Evolutionary conservation across 2,888 invertebrate species (phyloP), one percentile per base, ranked within the genome.

Genomic region (Cheilosia scutellata): DNA sequence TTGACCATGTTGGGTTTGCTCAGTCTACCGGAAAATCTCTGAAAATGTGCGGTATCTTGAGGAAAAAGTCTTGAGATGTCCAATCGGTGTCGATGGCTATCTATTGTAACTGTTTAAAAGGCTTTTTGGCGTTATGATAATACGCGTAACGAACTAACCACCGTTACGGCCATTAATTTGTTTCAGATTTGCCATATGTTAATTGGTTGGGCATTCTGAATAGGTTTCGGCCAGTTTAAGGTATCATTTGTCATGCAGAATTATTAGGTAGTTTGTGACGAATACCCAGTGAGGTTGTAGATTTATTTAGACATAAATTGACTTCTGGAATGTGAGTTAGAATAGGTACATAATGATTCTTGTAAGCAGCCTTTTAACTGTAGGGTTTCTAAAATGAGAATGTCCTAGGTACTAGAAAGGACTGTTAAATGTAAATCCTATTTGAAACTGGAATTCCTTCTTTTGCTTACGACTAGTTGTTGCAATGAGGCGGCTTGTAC

Each of bases 11-110:
- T 62, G 40, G 42, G 5, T 76, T 78, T 75, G 75, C n/a, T 44
- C 62, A 86, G 66, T 86, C 80, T 75, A 42, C n/a, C 65, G 84
- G 84, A 86, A 86, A 86, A 80, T 76, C 58, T 76, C 57, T 44
- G 47, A 42, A 70, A 74, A 66, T 55, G 47, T 20, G 9, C 37
- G 4, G 37, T 37, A 37, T 37, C 37, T 37, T 37, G 2, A 29
- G 29, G 31, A 13, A 40, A 53, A 6, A 4, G 13, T 33, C 33
- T 9, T 44, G 16, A 11, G 49, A 29, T 37, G 11, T n/a, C 37
- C 20, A 25, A 44, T 11, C 13, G 29, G 31, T 60, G 27, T 49
- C 47, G 84, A 84, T 83, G 60, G 16, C 13, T 78, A 78, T 78
- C 70, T 74, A 29, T 65, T 68, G 72, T 66, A 78, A 78, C 72